Conservation (phyloP, 2,888 invertebrate genomes). For the Hypercompe scribonia region DNA sequence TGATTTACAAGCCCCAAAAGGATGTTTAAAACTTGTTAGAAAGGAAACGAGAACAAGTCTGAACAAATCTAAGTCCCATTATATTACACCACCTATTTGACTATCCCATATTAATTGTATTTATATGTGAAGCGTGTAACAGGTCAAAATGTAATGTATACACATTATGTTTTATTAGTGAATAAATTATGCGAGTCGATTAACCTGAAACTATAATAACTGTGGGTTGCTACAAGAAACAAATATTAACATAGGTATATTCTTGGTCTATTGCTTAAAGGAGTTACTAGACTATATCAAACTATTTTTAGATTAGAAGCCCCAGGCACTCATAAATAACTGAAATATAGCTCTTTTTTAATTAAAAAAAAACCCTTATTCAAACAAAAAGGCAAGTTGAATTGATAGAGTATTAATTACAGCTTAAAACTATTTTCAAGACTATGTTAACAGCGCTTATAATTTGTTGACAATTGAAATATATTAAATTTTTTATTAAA, state of each 20-base stretch:
- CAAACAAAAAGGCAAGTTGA: too few relatives aligned
- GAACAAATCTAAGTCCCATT: neutral
- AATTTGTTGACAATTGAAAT: too few relatives aligned
- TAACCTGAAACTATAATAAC: neutral
- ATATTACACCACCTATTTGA: neutral
- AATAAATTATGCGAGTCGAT: constrained; percentile 1
- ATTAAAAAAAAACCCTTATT: too few relatives aligned
- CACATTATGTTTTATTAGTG: constrained; percentile 4
- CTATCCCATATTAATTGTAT: constrained; percentile 8
- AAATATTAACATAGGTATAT: neutral
- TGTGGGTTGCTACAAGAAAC: neutral
- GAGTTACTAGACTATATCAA: neutral
- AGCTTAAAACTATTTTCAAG: too few relatives aligned
- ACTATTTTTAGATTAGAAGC: neutral
- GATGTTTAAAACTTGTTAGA: constrained; percentile 21
- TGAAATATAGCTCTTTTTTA: too few relatives aligned
- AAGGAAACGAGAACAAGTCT: constrained; percentile 16
- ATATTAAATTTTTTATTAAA: too few relatives aligned
- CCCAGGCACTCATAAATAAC: neutral
- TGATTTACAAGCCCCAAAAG: constrained; percentile 10
- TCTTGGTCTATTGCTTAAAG: neutral
- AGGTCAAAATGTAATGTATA: neutral
- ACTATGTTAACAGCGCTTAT: too few relatives aligned
- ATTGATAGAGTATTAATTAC: too few relatives aligned
- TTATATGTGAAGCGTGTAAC: neutral